Conservation (phyloP, 2,888 invertebrate genomes). For the Epistrophe eligans region DNA sequence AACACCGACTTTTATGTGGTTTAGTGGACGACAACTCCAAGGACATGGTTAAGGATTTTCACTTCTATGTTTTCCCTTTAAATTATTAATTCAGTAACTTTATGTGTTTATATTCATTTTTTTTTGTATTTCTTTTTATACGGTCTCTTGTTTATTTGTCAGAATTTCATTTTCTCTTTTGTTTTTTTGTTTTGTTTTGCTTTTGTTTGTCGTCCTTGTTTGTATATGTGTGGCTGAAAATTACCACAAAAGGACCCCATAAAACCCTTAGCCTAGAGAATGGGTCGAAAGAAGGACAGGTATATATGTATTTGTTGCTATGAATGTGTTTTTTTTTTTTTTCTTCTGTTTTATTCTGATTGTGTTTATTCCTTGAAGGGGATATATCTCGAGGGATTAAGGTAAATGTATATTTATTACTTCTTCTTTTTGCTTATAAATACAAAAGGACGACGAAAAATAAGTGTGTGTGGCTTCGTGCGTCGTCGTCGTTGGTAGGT, state of each 20-base stretch:
- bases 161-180: not conserved
- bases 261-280: conserved; percentile 1
- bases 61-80: conserved; percentile 30
- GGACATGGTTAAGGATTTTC: conserved; percentile 37
- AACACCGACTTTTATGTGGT: conserved; percentile 8
- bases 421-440: not conserved
- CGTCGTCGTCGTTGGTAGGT: not conserved
- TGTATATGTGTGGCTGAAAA: not conserved
- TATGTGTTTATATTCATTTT: conserved; percentile 8
- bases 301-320: conserved; percentile 7
- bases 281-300: not conserved
- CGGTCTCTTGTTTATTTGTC: not conserved
- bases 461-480: not conserved
- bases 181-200: too few species aligned
- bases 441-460: not conserved
- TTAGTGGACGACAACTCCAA: conserved; percentile 41
- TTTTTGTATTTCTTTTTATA: not conserved
- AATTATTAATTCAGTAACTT: conserved; percentile 53
- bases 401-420: conserved; percentile 63
- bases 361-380: conserved; percentile 33
- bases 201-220: conserved; percentile 4
- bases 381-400: conserved; percentile 37
- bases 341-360: conserved; percentile 24
- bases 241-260: conserved; percentile 31
- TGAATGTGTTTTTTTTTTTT: too few species aligned